Evolutionary conservation across 2,888 invertebrate genomes (phyloP).

Genomic region (Laspeyria flexula): DNA sequence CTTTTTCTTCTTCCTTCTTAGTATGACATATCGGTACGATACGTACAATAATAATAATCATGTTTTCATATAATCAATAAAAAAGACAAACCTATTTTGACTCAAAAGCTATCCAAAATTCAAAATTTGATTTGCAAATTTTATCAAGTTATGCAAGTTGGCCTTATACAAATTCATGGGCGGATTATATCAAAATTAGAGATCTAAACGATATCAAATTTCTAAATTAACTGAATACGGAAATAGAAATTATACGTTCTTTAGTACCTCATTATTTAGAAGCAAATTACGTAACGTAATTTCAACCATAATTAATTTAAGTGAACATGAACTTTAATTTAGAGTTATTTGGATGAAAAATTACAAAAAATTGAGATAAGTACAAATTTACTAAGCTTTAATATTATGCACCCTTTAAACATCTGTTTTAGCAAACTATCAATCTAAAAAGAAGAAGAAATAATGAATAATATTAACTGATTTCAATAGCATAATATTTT

Average conservation of each 20-base stretch:
- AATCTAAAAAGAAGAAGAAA: no score
- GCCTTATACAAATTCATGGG: constrained; percentile 3
- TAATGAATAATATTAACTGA: background rate
- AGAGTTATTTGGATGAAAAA: background rate
- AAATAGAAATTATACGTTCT: constrained; percentile 6
- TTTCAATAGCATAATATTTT: no score
- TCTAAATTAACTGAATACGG: constrained; percentile 10
- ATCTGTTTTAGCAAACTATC: no score
- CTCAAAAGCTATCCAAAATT: no score
- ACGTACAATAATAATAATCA: no score
- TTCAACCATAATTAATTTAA: background rate
- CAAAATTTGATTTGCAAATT: constrained; percentile 1
- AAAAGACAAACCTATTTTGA: no score
- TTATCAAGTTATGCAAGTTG: background rate
- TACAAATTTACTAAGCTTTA: no score
- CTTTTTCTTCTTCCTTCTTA: no score
- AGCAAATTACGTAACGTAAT: constrained; percentile 5
- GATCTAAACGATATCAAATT: constrained; percentile 10
- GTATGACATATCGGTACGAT: no score
- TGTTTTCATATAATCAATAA: no score
- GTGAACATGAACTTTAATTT: background rate
- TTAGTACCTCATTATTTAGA: background rate
- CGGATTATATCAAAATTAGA: constrained; percentile 10
- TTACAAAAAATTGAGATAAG: no score
- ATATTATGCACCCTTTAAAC: no score